Evolutionary conservation across 1,140 invertebrate genomes (phyloP).

Genomic region (Bombus waltoni): DNA sequence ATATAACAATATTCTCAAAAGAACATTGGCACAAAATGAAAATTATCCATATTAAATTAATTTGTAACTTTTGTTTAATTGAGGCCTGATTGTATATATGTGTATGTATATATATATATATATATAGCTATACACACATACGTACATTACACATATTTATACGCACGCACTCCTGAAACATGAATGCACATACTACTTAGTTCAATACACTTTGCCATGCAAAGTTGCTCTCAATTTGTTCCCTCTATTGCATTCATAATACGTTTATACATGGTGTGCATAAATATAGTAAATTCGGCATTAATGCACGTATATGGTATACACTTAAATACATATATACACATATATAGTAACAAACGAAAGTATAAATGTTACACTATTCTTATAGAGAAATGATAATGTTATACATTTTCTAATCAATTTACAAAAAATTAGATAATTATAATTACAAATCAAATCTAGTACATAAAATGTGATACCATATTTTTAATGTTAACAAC

Average conservation of each 20-base stretch:
- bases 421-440: too few relatives aligned
- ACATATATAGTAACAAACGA: slow-evolving; percentile 58
- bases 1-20: slow-evolving; percentile 6
- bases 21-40: slow-evolving; percentile 37
- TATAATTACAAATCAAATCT: too few relatives aligned
- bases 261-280: slow-evolving; percentile 32
- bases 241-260: slow-evolving; percentile 23
- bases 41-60: slow-evolving; percentile 23
- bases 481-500: too few relatives aligned
- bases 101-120: slow-evolving; percentile 12
- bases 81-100: slow-evolving; percentile 43
- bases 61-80: slow-evolving; percentile 32
- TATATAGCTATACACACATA: slow-evolving; percentile 22
- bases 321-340: slow-evolving; percentile 68
- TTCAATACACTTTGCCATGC: slow-evolving; percentile 18
- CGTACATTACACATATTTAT: slow-evolving; percentile 30
- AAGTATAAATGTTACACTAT: background rate
- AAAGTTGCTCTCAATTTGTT: slow-evolving; percentile 34
- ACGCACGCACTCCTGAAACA: slow-evolving; percentile 13
- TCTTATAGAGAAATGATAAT: too few relatives aligned
- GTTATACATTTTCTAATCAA: background rate
- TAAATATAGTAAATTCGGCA: slow-evolving; percentile 40
- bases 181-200: slow-evolving; percentile 26
- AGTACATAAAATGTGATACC: too few relatives aligned
- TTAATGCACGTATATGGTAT: slow-evolving; percentile 54